phyloP scores from a whole-genome alignment of 1,140 invertebrate genomes.

The Heliconius congener region DNA sequence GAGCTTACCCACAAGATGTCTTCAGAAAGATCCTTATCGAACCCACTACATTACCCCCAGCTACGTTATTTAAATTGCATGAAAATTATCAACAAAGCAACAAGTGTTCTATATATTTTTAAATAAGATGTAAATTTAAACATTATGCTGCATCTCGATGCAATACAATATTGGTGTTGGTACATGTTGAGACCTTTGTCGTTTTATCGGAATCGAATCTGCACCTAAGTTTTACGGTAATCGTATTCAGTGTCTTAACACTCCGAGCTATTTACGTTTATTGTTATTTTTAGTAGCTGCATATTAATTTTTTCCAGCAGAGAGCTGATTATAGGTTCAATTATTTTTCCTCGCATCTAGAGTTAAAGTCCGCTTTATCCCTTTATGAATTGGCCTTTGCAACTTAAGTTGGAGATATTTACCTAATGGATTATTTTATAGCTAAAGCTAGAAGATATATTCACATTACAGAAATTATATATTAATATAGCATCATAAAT shows the following conservation, averaged over 20 bases:
- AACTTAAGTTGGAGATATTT: constrained; percentile 15
- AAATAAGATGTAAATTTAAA: constrained; percentile 9
- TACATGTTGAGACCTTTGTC: constrained; percentile 69
- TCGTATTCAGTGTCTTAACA: constrained; percentile 52
- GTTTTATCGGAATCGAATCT: constrained; percentile 67
- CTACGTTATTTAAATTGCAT: constrained; percentile 34
- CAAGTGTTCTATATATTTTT: constrained; percentile 15
- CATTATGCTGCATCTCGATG: neutral
- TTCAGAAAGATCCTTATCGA: constrained; percentile 58
- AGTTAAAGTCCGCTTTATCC: constrained; percentile 35
- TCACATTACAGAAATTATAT: neutral
- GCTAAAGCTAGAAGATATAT: constrained; percentile 4
- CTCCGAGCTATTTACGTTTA: constrained; percentile 55
- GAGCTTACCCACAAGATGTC: constrained; percentile 49
- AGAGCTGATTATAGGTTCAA: constrained; percentile 44
- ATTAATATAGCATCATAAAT: neutral
- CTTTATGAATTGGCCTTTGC: constrained; percentile 30
- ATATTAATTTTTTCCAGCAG: constrained; percentile 44
- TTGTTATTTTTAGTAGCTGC: constrained; percentile 55
- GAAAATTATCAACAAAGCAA: constrained; percentile 8
- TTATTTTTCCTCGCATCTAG: constrained; percentile 35
- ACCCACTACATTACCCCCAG: constrained; percentile 49
- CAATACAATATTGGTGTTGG: constrained; percentile 1
- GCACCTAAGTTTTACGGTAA: constrained; percentile 67
- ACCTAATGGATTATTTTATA: constrained; percentile 21